phyloP scores from a whole-genome alignment of 2,888 invertebrate genomes.

The Plutella xylostella region DNA sequence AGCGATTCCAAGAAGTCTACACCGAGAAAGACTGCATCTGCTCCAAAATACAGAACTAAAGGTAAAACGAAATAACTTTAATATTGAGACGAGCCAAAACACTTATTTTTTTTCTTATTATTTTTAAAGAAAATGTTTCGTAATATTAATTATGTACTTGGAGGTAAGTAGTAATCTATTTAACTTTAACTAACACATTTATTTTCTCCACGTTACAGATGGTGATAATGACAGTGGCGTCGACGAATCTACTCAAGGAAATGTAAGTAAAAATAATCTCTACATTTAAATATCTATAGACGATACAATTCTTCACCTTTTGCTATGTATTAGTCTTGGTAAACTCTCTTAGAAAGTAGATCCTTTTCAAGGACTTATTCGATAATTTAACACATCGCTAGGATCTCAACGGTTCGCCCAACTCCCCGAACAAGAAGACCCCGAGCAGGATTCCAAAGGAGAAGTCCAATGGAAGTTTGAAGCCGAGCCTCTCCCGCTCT shows the following conservation, averaged over 20 bases:
- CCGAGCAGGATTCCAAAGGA: constrained; percentile 67
- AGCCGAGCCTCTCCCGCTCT: constrained; percentile 67
- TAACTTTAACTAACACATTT: constrained; percentile 16
- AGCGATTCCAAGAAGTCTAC: constrained; percentile 48
- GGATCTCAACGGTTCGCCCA: constrained; percentile 77
- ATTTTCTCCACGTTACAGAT: constrained; percentile 69
- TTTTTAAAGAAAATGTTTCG: not conserved
- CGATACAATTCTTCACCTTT: not conserved
- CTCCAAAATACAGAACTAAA: constrained; percentile 54
- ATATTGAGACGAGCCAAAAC: constrained; percentile 44
- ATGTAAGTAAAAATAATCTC: constrained; percentile 65
- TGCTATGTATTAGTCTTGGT: not conserved
- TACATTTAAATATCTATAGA: not conserved
- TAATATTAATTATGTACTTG: not conserved
- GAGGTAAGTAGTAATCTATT: not conserved
- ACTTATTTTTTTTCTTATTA: constrained; percentile 5
- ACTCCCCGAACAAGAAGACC: constrained; percentile 81
- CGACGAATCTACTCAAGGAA: constrained; percentile 84
- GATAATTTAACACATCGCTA: too few species aligned
- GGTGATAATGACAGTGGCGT: constrained; percentile 87
- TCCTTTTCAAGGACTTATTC: too few species aligned
- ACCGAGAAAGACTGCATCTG: constrained; percentile 51
- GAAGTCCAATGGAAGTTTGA: constrained; percentile 56
- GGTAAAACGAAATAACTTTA: constrained; percentile 32
- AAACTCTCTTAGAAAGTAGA: too few species aligned